A percentile compares a stretch with the other conserved stretches of the same genome.
These are phyloP conservation scores for Drosophila cognata DNA, from an alignment of 2,888 invertebrate genomes.

Conservation along the genomic window DNA sequence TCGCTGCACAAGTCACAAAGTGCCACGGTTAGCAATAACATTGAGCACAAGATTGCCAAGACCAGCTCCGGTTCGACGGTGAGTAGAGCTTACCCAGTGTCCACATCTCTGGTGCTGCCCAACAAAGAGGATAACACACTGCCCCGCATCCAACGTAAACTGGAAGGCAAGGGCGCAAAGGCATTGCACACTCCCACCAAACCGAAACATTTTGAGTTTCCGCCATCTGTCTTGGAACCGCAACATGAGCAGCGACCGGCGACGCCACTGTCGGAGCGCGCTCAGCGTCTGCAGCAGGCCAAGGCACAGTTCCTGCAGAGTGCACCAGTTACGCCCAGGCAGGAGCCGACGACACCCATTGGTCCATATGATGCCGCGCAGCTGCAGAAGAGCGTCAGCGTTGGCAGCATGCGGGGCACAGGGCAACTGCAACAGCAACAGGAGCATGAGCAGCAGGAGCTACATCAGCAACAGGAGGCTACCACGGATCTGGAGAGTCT, in stretches of 20 bases:
- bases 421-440: slow-evolving; percentile 20
- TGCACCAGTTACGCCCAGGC: slow-evolving; percentile 67
- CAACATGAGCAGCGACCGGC: slow-evolving; percentile 60
- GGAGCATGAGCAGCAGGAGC: slow-evolving; percentile 10
- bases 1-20: slow-evolving; percentile 75
- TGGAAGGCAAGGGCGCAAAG: slow-evolving; percentile 76
- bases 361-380: slow-evolving; percentile 85
- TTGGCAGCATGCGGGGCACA: slow-evolving; percentile 88
- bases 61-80: slow-evolving; percentile 73
- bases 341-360: slow-evolving; percentile 84
- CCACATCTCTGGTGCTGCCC: slow-evolving; percentile 56
- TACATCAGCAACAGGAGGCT: slow-evolving; percentile 36
- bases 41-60: slow-evolving; percentile 82
- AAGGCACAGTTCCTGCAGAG: slow-evolving; percentile 90
- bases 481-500: slow-evolving; percentile 82
- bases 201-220: slow-evolving; percentile 70
- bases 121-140: slow-evolving; percentile 82
- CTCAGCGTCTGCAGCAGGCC: slow-evolving; percentile 88
- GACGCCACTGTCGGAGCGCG: slow-evolving; percentile 85
- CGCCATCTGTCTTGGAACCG: slow-evolving; percentile 33
- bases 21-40: slow-evolving; percentile 72
- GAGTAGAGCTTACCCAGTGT: slow-evolving; percentile 24
- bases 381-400: slow-evolving; percentile 90
- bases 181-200: slow-evolving; percentile 75
- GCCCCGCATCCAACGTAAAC: slow-evolving; percentile 83